These are phyloP conservation scores for Anseranas semipalmata DNA, from an alignment of 2,113 vertebrate species.

Conservation along the genomic window DNA sequence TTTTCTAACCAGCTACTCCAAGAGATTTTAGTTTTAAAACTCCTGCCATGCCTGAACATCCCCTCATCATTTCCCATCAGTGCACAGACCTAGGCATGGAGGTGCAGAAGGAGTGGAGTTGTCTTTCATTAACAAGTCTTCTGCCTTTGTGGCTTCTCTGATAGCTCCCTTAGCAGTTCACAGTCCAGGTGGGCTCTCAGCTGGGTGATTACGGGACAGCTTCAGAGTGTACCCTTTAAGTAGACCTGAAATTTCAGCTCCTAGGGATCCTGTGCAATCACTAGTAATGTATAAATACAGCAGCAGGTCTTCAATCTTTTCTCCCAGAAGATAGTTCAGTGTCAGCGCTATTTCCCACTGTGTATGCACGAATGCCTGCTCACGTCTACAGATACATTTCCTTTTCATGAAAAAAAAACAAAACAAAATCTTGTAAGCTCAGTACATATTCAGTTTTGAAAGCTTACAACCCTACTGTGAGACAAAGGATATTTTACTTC, in stretches of 20 bases:
- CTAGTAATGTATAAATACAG: background rate
- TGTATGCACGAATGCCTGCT: background rate
- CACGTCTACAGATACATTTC: background rate
- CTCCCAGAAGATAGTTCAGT: background rate
- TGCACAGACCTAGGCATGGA: background rate
- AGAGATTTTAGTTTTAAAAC: background rate
- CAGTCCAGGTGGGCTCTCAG: background rate
- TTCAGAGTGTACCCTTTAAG: background rate
- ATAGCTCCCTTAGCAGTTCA: background rate
- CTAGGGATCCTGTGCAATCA: background rate
- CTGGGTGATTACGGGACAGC: background rate
- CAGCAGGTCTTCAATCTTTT: background rate
- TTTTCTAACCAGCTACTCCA: background rate
- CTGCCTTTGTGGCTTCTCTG: background rate
- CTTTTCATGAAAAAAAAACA: background rate
- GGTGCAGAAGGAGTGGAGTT: background rate
- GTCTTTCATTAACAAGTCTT: background rate
- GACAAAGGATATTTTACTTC: background rate
- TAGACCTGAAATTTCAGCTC: background rate
- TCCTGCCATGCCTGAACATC: background rate
- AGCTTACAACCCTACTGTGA: background rate
- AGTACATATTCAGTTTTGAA: background rate
- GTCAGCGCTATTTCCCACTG: background rate
- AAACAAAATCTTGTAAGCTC: background rate
- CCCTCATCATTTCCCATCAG: background rate